Percentiles rank a stretch among this genome's conserved stretches.
Conservation (phyloP, 2,113 vertebrate species). For the Pelecanus crispus region DNA sequence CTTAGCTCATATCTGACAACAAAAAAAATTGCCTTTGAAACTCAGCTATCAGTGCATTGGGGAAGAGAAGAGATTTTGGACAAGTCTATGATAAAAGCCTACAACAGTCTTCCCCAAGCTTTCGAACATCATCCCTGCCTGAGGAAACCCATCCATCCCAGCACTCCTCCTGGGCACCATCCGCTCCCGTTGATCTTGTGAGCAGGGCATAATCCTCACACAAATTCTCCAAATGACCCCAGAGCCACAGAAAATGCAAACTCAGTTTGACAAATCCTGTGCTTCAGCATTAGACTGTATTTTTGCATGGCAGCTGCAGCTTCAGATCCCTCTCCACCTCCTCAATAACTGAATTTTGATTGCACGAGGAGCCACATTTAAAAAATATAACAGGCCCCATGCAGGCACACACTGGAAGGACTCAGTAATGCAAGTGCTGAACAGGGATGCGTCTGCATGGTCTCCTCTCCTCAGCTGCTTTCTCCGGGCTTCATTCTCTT, state of each 20-base stretch:
- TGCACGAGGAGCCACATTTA: background rate
- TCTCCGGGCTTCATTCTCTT: background rate
- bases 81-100: background rate
- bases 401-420: background rate
- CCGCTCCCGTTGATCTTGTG: background rate
- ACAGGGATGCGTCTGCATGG: background rate
- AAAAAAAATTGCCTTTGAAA: conserved; percentile 1
- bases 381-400: background rate
- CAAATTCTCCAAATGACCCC: background rate
- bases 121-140: background rate
- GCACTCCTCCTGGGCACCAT: background rate
- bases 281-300: background rate
- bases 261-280: background rate
- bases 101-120: background rate
- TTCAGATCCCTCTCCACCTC: background rate
- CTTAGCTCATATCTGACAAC: background rate
- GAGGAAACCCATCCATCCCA: background rate
- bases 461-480: background rate
- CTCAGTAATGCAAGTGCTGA: background rate
- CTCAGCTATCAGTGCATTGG: background rate
- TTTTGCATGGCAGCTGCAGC: background rate
- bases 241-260: background rate
- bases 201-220: background rate
- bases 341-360: background rate
- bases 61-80: background rate